Base-by-base conservation (phyloP, 2,888 invertebrate species). In the Phasia obesa region DNA sequence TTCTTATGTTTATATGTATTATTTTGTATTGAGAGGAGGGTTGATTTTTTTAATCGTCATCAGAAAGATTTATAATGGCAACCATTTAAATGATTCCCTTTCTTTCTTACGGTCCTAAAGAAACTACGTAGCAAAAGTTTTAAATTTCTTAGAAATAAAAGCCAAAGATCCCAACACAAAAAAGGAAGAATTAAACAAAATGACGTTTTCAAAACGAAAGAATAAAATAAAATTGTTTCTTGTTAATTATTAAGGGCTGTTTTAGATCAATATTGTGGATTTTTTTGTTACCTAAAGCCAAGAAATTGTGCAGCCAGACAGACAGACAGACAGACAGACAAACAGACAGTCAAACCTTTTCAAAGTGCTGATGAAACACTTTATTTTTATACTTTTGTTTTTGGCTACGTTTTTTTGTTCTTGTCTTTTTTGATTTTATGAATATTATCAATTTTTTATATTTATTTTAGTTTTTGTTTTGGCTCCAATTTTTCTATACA, bases 91-190 rank as follows among this genome's bases (percentile, higher is more conserved):
- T 55, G 35, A 42, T 62, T 60, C 47, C 71, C 31, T 83, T 75
- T 44, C 62, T 38, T 59, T 42, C 42, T 42, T 57, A 21, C 27
- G 15, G 2, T 42, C 38, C 15, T 19, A 19, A 42, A 42, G 49
- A 49, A 49, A 67, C 44, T 60, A 35, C 17, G 31, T 53, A 51
- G 69, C 70, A 81, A 89, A 90, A 90, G 90, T 90, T 90, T 90
- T 90, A 89, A 90, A 90, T 90, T 90, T 90, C 90, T 90, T 89
- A 88, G 90, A 90, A 90, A 90, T 90, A 89, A 90, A 90, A 90
- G 89, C 89, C 86, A 87, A 49, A 78, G 67, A 71, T 62, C 53
- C 38, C 47, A 73, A 77, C 73, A 79, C 7, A 11, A 21, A 15
- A 23, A 38, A 53, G 55, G 55, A 47, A 42, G 11, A 71, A 84